Evolutionary conservation across 2,113 vertebrate genomes (phyloP), one percentile per base, ranked within the genome.

Genomic region (Myiopsitta monachus): DNA sequence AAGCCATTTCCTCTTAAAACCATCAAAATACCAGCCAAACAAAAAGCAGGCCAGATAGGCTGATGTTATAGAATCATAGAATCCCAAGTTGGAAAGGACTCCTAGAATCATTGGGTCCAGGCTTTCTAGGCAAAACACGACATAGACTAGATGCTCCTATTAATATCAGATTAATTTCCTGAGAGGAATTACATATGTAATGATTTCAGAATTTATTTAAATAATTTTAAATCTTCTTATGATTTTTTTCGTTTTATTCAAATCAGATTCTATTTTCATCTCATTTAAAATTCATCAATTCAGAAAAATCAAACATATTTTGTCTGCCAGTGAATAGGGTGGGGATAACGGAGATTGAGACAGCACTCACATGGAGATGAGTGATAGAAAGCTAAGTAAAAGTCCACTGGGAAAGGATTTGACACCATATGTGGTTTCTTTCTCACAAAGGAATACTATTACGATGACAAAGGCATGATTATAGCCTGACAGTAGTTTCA

Each of bases 241-340:
- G 54, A 54, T 16, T 54, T 79, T 38, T 14, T 69, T 52, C 57
- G 31, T 83, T 95, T 93, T 88, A 87, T 88, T 88, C 46, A 87
- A 61, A 78, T 72, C 36, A 3, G 39, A 46, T 78, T 51, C 57
- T 82, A 72, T 89, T 91, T 94, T 94, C 1, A 87, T 63, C 76
- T 83, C 43, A 61, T 88, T 81, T 77, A 81, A 87, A 88, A 88
- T 91, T 92, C 92, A 93, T 15, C 28, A 78, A 10, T 88, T 94
- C 79, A 57, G 51, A 77, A 91, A 92, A 95, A 94, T 90, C 86
- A 96, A 91, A 75, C 51, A 28, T 85, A 86, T 96, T 93, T 88
- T 94, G 69, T 94, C 77, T 94, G 64, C 13, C 64, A 87, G 31
- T 95, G 91, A 94, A 92, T 88, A 83, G 67, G 26, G 27, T 46